Percentiles rank a stretch among this genome's conserved stretches.
phyloP scores from a whole-genome alignment of 2,113 vertebrate genomes.

The Apodemus sylvaticus region DNA sequence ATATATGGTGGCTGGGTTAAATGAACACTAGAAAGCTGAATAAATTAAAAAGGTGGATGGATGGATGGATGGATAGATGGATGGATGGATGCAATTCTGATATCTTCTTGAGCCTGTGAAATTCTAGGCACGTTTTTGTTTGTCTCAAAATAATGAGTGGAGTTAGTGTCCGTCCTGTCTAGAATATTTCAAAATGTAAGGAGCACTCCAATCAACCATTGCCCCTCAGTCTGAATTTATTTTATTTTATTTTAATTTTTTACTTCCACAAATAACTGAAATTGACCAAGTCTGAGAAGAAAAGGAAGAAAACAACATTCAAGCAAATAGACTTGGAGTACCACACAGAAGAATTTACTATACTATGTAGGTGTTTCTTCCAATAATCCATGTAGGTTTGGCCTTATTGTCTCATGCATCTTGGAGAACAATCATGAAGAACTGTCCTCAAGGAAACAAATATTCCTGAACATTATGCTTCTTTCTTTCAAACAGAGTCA shows the following conservation, averaged over 20 bases:
- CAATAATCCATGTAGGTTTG: neutral
- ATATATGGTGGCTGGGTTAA: neutral
- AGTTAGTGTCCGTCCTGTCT: neutral
- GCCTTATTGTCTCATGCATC: neutral
- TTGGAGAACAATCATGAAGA: neutral
- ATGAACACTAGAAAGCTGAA: neutral
- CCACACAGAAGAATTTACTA: neutral
- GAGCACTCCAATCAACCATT: neutral
- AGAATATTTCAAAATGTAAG: neutral
- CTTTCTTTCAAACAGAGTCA: neutral
- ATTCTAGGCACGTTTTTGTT: neutral
- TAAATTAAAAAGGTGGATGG: neutral
- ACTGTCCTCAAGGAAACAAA: neutral
- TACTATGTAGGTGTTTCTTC: neutral
- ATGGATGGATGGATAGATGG: no score
- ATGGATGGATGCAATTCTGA: neutral
- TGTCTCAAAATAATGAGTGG: neutral
- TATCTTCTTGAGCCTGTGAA: neutral
- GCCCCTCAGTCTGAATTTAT: neutral
- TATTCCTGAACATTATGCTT: neutral
- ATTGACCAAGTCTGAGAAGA: neutral
- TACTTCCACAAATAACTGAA: conserved; percentile 6
- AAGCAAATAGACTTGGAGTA: neutral
- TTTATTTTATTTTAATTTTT: neutral
- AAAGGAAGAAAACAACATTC: neutral